Percentiles rank a stretch among this genome's conserved stretches.
Conservation (phyloP, 1,140 invertebrate species). For the Procambarus clarkii region DNA sequence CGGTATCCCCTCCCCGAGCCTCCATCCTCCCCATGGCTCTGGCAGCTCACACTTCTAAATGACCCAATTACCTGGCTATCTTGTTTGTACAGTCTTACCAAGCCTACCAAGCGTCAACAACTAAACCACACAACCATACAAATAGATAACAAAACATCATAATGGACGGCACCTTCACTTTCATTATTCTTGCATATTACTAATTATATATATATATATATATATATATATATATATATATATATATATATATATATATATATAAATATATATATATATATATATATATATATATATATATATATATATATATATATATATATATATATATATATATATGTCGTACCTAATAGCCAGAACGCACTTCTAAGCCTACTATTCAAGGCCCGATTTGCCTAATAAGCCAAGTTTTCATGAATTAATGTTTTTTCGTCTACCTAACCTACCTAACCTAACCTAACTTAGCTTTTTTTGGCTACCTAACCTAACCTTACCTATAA, state of each 20-base stretch:
- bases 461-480: no score
- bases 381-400: no score
- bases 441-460: no score
- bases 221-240: conserved; percentile 14
- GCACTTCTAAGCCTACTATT: no score
- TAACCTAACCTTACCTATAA: no score
- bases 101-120: conserved; percentile 43
- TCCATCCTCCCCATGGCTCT: not conserved
- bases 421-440: no score
- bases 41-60: conserved; percentile 62
- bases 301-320: no score
- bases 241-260: conserved; percentile 36
- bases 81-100: conserved; percentile 64
- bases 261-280: not conserved
- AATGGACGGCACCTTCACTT: not conserved
- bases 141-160: not conserved
- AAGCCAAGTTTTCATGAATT: no score
- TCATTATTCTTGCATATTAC: no score
- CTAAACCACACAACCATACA: not conserved
- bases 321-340: no score
- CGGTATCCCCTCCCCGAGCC: not conserved
- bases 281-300: no score
- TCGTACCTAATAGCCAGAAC: no score
- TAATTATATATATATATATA: not conserved
- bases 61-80: conserved; percentile 68